Percentiles rank a stretch among this genome's conserved stretches.
These are phyloP conservation scores for Toxonevra muliebris DNA, from an alignment of 2,888 invertebrate species.

Conservation along the genomic window DNA sequence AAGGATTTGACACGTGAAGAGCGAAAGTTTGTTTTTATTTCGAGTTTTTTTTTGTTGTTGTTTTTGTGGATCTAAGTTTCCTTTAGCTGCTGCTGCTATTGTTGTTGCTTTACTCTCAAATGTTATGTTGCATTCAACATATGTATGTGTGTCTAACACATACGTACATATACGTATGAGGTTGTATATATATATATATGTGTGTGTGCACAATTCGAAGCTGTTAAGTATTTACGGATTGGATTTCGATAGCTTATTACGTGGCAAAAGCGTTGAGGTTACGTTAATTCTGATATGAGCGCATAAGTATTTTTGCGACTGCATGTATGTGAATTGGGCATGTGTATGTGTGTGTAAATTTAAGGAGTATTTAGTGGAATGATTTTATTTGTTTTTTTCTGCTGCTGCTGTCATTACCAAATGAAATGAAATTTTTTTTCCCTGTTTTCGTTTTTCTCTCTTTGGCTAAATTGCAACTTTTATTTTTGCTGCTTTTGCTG, in stretches of 20 bases:
- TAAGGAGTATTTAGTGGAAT: conserved; percentile 16
- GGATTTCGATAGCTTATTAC: conserved; percentile 53
- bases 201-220: conserved; percentile 28
- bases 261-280: conserved; percentile 1
- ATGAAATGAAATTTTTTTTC: conserved; percentile 24
- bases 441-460: not conserved
- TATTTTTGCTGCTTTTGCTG: conserved; percentile 24
- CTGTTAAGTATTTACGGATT: conserved; percentile 49
- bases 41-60: no score
- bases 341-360: conserved; percentile 33
- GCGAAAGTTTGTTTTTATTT: conserved; percentile 51
- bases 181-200: not conserved
- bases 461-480: conserved; percentile 24
- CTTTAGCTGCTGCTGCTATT: not conserved
- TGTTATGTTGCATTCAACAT: not conserved
- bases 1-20: conserved; percentile 61
- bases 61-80: conserved; percentile 36
- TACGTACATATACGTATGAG: no score
- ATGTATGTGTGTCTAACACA: no score
- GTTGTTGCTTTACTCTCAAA: not conserved
- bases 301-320: not conserved
- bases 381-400: no score
- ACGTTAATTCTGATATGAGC: not conserved
- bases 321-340: conserved; percentile 23
- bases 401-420: conserved; percentile 19